Conservation (phyloP, 2,888 invertebrate genomes). For the Himalopsyche japonica region DNA sequence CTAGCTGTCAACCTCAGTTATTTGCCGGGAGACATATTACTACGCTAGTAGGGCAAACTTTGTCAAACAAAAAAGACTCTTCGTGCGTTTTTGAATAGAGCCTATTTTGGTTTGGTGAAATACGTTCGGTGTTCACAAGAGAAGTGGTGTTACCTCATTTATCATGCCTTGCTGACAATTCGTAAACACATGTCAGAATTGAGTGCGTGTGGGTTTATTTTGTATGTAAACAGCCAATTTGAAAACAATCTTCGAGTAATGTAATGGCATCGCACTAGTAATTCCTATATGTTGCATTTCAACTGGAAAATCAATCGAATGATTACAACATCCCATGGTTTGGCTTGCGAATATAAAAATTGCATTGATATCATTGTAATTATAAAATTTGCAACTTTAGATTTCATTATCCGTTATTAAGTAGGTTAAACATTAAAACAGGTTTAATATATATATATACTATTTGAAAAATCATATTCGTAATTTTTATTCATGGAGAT, state of each 20-base stretch:
- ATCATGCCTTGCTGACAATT: constrained; percentile 34
- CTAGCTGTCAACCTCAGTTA: constrained; percentile 63
- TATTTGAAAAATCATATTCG: too few species aligned
- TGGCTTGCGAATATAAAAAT: too few species aligned
- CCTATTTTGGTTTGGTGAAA: not conserved
- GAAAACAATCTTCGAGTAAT: not conserved
- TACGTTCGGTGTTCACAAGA: constrained; percentile 20
- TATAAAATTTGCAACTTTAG: too few species aligned
- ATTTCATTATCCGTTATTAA: too few species aligned
- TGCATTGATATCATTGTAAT: too few species aligned
- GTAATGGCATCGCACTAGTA: not conserved
- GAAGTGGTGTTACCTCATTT: constrained; percentile 23
- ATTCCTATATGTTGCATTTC: too few species aligned
- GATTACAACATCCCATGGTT: too few species aligned
- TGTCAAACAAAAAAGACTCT: constrained; percentile 7
- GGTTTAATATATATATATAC: too few species aligned
- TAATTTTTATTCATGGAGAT: too few species aligned
- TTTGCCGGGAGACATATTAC: constrained; percentile 63
- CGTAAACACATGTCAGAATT: constrained; percentile 33
- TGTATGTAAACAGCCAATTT: not conserved
- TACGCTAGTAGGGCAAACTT: constrained; percentile 45
- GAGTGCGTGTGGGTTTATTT: not conserved
- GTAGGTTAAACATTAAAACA: too few species aligned
- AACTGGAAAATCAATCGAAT: too few species aligned
- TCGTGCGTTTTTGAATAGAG: not conserved